Percentiles rank a stretch among this genome's conserved stretches.
Conservation (phyloP, 2,113 vertebrate genomes). For the Poeciliopsis prolifica region DNA sequence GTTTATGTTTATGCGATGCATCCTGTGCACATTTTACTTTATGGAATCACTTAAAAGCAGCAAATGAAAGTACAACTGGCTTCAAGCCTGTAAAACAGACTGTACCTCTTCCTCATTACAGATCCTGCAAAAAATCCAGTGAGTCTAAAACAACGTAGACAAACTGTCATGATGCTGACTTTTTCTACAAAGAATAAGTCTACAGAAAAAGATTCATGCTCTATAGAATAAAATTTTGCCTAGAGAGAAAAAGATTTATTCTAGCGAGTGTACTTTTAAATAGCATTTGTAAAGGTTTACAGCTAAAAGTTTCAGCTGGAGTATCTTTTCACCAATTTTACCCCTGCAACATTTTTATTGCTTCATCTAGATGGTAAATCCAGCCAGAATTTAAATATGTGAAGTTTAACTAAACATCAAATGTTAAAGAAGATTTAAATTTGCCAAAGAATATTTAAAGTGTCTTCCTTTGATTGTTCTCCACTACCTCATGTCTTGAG, state of each 20-base stretch:
- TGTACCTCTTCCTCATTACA: slow-evolving; percentile 4
- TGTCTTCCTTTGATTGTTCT: neutral
- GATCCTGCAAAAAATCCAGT: slow-evolving; percentile 33
- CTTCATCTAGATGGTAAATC: no score
- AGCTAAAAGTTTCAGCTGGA: neutral
- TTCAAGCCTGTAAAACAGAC: neutral
- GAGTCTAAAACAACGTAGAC: neutral
- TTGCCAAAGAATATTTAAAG: neutral
- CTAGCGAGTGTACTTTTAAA: neutral
- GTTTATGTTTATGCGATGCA: neutral
- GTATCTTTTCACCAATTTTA: neutral
- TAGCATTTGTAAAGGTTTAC: neutral
- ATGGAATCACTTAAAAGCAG: slow-evolving; percentile 3
- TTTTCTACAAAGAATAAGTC: neutral
- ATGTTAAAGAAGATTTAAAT: neutral
- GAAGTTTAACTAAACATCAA: neutral
- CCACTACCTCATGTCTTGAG: no score
- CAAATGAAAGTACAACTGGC: neutral
- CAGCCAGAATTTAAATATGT: no score
- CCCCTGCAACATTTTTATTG: neutral
- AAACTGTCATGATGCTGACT: slow-evolving; percentile 21
- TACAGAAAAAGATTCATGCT: no score
- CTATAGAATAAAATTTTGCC: no score
- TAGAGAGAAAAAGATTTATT: no score
- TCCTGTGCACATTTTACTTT: neutral